phyloP scores from a whole-genome alignment of 30 jellyfish, hydroid and myxozoan genomes.

The Aurelia sp. region DNA sequence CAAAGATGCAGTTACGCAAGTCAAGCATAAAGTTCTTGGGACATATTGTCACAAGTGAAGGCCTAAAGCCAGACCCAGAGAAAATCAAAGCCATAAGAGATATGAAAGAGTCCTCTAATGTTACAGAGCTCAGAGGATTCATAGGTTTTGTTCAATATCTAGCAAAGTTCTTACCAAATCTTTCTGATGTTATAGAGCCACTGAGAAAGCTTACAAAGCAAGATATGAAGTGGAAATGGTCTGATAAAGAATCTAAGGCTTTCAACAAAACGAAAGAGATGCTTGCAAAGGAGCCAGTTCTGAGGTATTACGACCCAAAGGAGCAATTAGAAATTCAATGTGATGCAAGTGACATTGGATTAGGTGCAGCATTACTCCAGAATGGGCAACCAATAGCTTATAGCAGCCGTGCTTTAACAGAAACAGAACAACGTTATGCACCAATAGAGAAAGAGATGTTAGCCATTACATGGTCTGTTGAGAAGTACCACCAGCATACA shows the following conservation, averaged over 20 bases:
- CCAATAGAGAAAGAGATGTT: conserved; percentile 50
- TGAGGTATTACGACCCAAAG: conserved; percentile 49
- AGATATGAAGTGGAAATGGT: conserved; percentile 45
- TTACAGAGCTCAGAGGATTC: conserved; percentile 52
- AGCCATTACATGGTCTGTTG: conserved; percentile 25
- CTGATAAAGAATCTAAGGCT: conserved; percentile 39
- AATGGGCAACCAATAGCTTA: conserved; percentile 63
- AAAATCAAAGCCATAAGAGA: conserved; percentile 61
- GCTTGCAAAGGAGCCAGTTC: conserved; percentile 41
- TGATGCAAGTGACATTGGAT: conserved; percentile 61
- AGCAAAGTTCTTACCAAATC: conserved; percentile 63
- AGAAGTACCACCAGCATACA: conserved; percentile 40
- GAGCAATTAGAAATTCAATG: conserved; percentile 59
- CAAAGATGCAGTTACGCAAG: conserved; percentile 49
- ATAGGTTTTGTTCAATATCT: conserved; percentile 58
- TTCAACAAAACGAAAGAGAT: conserved; percentile 51
- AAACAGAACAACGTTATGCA: conserved; percentile 48
- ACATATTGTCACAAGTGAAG: conserved; percentile 59
- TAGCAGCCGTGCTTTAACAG: conserved; percentile 28
- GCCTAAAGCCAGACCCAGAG: conserved; percentile 72
- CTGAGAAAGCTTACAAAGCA: conserved; percentile 66
- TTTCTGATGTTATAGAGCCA: conserved; percentile 65
- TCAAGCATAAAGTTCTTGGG: conserved; percentile 53
- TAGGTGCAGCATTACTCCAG: conserved; percentile 74
- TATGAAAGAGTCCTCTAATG: conserved; percentile 56